Base-by-base conservation (phyloP, 2,797 vertebrate species). In the Leucoraja ocellata region DNA sequence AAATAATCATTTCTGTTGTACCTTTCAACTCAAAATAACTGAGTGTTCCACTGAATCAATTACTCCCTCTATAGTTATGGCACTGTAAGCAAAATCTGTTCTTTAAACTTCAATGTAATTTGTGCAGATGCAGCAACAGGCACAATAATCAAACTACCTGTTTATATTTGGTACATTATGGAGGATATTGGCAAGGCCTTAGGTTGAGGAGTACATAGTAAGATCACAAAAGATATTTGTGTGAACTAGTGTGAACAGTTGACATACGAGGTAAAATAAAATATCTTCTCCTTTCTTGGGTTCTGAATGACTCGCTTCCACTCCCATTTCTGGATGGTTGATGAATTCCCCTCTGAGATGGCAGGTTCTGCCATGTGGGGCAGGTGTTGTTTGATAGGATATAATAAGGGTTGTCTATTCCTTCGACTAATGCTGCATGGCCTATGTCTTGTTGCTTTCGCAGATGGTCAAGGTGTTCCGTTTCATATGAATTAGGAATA, bases 11-110 rank as follows among this genome's bases (percentile, higher is more conserved):
- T 88, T 88, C 61, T 18, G n/a, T 88, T 2, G 16, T 68, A 32
- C 16, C 84, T 88, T 88, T 63, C 84, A 88, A 68, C 21, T 88
- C 84, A 88, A 84, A 84, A 61, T 58, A 78, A 32, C 5, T 78
- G 8, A 65, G 28, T 88, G n/a, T 23, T 68, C 68, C 68, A 65
- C n/a, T 21, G 1, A 68, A 68, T 68, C 58, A 32, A 32, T 18
- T 32, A 9, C 21, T 65, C 32, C 63, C 61, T 68, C 11, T 6
- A 88, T 46, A 46, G 46, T 46, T 46, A 46, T 46, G 0, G 6
- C 21, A 1, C n/a, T 18, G n/a, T 68, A 7, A 68, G 61, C 2
- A 68, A 65, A 16, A 21, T 6, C 16, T 88, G 16, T 16, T 63
- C 63, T n/a, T n/a, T 4, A 65, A 0, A n/a, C 13, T 32, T 13